A percentile compares a stretch with the other conserved stretches of the same genome.
phyloP scores from a whole-genome alignment of 30 jellyfish, hydroid and myxozoan species.

The Turritopsis dohrnii region DNA sequence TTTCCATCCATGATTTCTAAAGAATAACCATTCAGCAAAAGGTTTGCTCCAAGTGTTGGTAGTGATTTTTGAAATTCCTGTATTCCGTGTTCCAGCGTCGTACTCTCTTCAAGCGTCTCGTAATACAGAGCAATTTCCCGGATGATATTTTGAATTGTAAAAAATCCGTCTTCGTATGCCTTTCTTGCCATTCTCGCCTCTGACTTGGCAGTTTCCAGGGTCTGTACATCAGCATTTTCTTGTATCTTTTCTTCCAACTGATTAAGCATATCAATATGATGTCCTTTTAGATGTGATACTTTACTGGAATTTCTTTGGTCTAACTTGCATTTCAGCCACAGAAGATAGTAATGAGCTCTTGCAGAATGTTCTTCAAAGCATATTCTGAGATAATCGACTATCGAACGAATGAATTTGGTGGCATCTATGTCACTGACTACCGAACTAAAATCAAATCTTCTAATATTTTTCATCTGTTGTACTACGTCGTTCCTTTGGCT shows the following conservation, averaged over 20 bases:
- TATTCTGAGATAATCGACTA: too few relatives aligned
- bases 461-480: too few relatives aligned
- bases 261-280: too few relatives aligned
- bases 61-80: not conserved
- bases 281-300: not conserved
- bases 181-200: not conserved
- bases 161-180: not conserved
- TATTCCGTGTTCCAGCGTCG: not conserved
- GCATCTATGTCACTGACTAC: too few relatives aligned
- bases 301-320: not conserved
- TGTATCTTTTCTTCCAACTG: not conserved
- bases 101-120: slow-evolving; percentile 16
- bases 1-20: slow-evolving; percentile 35
- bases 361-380: too few relatives aligned
- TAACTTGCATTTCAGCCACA: not conserved
- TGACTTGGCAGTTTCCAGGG: not conserved
- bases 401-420: too few relatives aligned
- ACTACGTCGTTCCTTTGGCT: too few relatives aligned
- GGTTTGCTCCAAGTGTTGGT: slow-evolving; percentile 16
- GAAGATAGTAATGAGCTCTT: too few relatives aligned
- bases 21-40: slow-evolving; percentile 21
- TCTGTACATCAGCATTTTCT: not conserved
- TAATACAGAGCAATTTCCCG: slow-evolving; percentile 30
- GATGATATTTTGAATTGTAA: slow-evolving; percentile 14
- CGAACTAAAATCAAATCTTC: too few relatives aligned